Evolutionary conservation across 2,113 vertebrate species (phyloP), one percentile per base, ranked within the genome.

Genomic region (Motacilla tschutschensis): DNA sequence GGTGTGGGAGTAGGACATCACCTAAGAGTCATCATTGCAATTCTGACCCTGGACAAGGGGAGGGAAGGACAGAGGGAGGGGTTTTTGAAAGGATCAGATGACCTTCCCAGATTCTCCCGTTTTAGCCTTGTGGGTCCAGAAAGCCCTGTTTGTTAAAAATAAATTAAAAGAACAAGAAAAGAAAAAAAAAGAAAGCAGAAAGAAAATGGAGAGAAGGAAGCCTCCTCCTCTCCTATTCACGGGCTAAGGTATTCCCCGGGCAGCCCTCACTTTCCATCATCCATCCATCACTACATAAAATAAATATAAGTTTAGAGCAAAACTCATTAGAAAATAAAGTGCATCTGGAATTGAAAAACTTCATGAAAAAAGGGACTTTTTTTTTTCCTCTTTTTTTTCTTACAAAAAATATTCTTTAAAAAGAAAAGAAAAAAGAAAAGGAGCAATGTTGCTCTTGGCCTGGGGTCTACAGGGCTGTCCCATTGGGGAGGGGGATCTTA

Each of bases 401-500:
- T 90, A 53, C 28, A 40, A 94, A 95, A 95, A 85, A 85, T 83
- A 92, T 40, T 41, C 50, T 70, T 41, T 91, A 77, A 88, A 83
- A 93, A 93, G 29, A 83, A 89, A 74, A 64, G 31, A 33, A 76
- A 60, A 85, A 90, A 80, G 33, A 59, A 60, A 64, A 20, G n/a
- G 62, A 74, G 36, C 57, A 17, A 65, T 1, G 28, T 9, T 15
- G 55, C 53, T 72, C 60, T 69, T 3, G 22, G 14, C 16, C 28
- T 5, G 9, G 66, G 75, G 48, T 77, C 94, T 97, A 98, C 51
- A 97, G 94, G 46, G 94, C 57, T 12, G 95, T 89, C 87, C 96
- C 97, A 0, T 18, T 88, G 62, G 97, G 95, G 51, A 98, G 82
- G 4, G 97, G 96, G 86, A 98, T 96, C 79, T 95, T 96, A 25